Conservation (phyloP, 1,140 invertebrate species). For the Sinonovacula constricta region DNA sequence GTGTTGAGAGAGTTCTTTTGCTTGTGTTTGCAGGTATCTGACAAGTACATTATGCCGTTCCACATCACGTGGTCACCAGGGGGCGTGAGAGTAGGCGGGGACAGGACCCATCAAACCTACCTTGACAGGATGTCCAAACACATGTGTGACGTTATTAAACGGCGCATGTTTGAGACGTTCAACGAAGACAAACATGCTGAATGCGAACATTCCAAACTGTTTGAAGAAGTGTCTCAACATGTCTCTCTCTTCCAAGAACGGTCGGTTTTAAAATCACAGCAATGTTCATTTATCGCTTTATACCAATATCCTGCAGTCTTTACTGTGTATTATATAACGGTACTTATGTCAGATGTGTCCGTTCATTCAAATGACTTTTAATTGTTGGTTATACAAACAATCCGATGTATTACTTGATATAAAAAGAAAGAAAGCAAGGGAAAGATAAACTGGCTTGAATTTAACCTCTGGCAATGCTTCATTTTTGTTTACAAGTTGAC, state of each 20-base stretch:
- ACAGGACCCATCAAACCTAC: slow-evolving; percentile 83
- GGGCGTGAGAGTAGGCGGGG: slow-evolving; percentile 78
- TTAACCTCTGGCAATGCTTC: too few relatives aligned
- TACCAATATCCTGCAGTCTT: not conserved
- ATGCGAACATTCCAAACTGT: slow-evolving; percentile 76
- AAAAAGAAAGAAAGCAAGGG: too few relatives aligned
- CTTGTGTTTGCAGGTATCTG: slow-evolving; percentile 63
- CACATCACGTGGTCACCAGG: slow-evolving; percentile 82
- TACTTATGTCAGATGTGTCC: too few relatives aligned
- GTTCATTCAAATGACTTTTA: too few relatives aligned
- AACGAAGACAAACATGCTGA: slow-evolving; percentile 82
- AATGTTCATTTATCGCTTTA: too few relatives aligned
- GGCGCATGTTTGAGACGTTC: slow-evolving; percentile 80
- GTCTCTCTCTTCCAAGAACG: slow-evolving; percentile 72
- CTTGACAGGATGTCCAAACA: slow-evolving; percentile 81
- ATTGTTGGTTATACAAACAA: too few relatives aligned
- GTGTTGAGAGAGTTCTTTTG: not conserved
- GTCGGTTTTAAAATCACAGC: too few relatives aligned
- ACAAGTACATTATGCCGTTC: slow-evolving; percentile 84
- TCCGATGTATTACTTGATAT: too few relatives aligned
- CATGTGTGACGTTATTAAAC: slow-evolving; percentile 54
- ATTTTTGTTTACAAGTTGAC: too few relatives aligned
- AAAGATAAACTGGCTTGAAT: too few relatives aligned
- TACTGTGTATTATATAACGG: too few relatives aligned
- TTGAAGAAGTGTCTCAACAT: slow-evolving; percentile 82